phyloP scores from a whole-genome alignment of 2,113 vertebrate genomes.

The Canis aureus region DNA sequence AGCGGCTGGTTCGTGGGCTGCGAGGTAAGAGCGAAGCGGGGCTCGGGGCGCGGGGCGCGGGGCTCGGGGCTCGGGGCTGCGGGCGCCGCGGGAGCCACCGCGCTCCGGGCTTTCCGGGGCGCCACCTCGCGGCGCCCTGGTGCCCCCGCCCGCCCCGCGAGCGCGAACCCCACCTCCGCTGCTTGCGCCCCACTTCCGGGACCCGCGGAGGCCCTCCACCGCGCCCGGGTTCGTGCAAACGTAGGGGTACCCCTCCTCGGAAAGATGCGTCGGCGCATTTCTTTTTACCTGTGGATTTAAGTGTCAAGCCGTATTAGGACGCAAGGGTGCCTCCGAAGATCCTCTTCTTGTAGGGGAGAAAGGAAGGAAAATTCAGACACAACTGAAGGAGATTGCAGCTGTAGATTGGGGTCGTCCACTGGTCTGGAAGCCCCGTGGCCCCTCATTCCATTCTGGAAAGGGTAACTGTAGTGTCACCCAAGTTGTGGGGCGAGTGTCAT shows the following conservation, averaged over 20 bases:
- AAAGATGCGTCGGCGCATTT: neutral
- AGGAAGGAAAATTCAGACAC: neutral
- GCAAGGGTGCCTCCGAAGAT: neutral
- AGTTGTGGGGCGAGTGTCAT: neutral
- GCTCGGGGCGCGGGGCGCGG: too few relatives aligned
- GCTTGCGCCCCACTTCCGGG: accelerated
- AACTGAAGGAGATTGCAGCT: neutral
- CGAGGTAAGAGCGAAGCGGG: slow-evolving; percentile 83
- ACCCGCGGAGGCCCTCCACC: neutral
- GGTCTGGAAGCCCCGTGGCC: neutral
- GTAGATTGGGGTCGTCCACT: neutral
- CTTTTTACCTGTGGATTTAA: neutral
- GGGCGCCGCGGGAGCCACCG: slow-evolving; percentile 67
- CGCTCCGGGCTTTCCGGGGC: accelerated
- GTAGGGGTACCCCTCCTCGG: too few relatives aligned
- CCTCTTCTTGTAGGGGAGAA: neutral
- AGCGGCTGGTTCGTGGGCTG: slow-evolving; percentile 86
- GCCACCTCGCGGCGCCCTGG: neutral
- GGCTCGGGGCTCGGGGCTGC: neutral
- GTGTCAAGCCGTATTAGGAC: neutral
- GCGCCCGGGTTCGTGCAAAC: neutral
- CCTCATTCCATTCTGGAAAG: neutral
- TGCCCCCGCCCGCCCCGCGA: neutral
- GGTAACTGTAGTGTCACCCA: neutral
- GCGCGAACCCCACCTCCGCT: neutral